Evolutionary conservation across 2,113 vertebrate species (phyloP).

Genomic region (Xenopus borealis): DNA sequence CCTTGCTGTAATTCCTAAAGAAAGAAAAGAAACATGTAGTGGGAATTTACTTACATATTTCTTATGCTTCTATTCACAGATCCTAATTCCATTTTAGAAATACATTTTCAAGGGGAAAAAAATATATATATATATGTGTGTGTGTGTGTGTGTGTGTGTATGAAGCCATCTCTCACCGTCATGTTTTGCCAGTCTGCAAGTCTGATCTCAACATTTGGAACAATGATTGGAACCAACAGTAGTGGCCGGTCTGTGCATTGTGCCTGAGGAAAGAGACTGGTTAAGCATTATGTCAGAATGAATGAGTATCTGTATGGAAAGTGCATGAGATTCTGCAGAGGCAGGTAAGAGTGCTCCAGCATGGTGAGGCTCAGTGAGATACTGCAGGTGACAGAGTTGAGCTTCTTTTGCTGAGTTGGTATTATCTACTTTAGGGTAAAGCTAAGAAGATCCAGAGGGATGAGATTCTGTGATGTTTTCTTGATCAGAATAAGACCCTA

Average conservation of each 20-base stretch:
- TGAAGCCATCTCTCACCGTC: conserved; percentile 58
- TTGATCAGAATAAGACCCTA: not conserved
- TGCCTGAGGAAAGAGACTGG: conserved; percentile 48
- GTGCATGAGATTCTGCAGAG: too few relatives aligned
- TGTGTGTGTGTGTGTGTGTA: too few relatives aligned
- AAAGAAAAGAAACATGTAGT: not conserved
- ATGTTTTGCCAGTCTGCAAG: conserved; percentile 64
- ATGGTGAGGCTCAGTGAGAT: not conserved
- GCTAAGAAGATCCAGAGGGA: not conserved
- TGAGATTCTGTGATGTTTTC: not conserved
- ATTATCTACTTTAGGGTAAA: not conserved
- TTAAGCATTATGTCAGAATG: not conserved
- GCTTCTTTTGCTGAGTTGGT: not conserved
- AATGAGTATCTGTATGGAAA: too few relatives aligned
- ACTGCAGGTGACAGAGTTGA: not conserved
- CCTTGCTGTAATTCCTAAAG: conserved; percentile 13
- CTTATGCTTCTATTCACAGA: too few relatives aligned
- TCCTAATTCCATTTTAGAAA: too few relatives aligned
- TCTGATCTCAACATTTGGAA: conserved; percentile 69
- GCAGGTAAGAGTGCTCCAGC: not conserved
- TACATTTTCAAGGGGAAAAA: too few relatives aligned
- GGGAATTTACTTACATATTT: too few relatives aligned
- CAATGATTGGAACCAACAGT: conserved; percentile 50
- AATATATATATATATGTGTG: too few relatives aligned
- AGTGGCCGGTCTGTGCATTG: conserved; percentile 56